Conservation (phyloP, 2,113 vertebrate genomes). For the Pristiophorus japonicus region DNA sequence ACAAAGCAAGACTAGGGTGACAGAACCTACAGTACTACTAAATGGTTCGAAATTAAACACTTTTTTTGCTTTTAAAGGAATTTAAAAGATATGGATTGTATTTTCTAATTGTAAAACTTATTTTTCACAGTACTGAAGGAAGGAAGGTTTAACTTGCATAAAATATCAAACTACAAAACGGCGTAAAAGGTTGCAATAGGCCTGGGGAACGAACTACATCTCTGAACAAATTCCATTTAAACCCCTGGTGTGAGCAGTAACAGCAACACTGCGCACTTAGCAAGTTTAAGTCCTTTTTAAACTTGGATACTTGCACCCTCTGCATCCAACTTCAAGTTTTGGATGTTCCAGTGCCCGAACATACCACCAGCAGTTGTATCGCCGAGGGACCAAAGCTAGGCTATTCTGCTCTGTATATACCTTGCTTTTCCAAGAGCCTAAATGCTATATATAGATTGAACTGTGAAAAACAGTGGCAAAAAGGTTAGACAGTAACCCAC, state of each 20-base stretch:
- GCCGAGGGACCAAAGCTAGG: not conserved
- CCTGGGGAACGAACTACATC: not conserved
- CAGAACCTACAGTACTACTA: not conserved
- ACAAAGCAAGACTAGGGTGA: not conserved
- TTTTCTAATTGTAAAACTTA: not conserved
- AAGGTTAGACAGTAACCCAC: not conserved
- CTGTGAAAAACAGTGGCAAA: not conserved
- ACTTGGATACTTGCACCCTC: not conserved
- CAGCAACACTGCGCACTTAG: not conserved
- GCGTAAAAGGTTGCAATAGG: not conserved
- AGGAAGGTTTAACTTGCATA: not conserved
- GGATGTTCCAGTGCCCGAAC: not conserved
- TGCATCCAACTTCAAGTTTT: not conserved
- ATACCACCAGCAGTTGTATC: not conserved
- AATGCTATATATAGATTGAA: not conserved
- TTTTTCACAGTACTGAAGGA: not conserved
- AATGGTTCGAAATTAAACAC: not conserved
- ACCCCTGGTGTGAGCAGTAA: not conserved
- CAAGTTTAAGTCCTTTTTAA: not conserved
- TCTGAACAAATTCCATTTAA: not conserved
- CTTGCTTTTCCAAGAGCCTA: not conserved
- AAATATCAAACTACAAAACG: not conserved
- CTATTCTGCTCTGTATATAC: not conserved
- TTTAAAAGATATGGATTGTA: not conserved
- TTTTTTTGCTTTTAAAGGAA: not conserved